Evolutionary conservation across 2,797 vertebrate genomes (phyloP), one percentile per base, ranked within the genome.

Genomic region (Enteromius radiatus): DNA sequence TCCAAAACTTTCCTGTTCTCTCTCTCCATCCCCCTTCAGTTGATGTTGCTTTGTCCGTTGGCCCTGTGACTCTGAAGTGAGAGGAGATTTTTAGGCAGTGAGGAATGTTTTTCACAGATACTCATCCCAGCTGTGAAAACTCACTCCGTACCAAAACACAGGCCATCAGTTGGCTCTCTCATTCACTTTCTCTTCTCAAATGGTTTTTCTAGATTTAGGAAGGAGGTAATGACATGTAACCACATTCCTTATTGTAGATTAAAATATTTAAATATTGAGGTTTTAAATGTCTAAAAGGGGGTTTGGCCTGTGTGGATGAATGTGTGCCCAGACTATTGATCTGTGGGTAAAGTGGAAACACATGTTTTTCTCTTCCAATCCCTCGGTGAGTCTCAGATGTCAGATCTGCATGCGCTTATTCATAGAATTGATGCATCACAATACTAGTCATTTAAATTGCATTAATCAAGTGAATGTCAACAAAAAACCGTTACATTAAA

Each of bases 51-150:
- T 82, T 70, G 59, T 86, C 85, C 69, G 21, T 56, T 83, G 73
- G 68, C n/a, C 61, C 43, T 80, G 76, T 82, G 85, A 69, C 80
- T 74, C 28, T 76, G 73, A 84, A 80, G 83, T 81, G 78, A 85
- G 76, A 80, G 54, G 70, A 76, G 80, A 67, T 80, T 82, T 19
- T 41, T 36, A 21, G 69, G 82, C 80, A 90, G 83, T 82, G 86
- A 82, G 87, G 17, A 14, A 78, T 89, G 85, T 90, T 91, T 90
- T 88, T 73, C 75, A 36, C 78, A 73, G 78, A 84, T 84, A 87
- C 87, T 89, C 86, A 61, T 71, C 81, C 87, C 92, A 93, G 91
- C 93, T 93, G 92, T 91, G 92, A 92, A 91, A 92, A 94, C 90
- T 92, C 65, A 45, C 8, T 21, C 61, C 47, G 56, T 85, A 84